phyloP scores from a whole-genome alignment of 2,797 vertebrate genomes.

The Monodelphis domestica region DNA sequence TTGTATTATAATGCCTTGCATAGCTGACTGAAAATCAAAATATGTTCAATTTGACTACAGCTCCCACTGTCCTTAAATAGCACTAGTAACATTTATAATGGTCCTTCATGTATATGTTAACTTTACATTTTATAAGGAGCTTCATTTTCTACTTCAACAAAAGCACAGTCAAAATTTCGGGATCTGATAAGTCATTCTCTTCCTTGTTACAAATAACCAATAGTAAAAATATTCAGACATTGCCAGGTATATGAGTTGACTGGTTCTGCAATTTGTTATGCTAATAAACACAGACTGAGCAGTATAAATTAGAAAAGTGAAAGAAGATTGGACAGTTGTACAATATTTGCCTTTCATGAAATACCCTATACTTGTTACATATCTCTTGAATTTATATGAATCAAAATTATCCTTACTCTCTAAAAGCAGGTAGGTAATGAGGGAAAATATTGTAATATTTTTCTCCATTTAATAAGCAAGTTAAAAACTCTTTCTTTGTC shows the following conservation, averaged over 20 bases:
- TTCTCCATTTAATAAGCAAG: conserved; percentile 34
- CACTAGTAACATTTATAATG: background rate
- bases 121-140: background rate
- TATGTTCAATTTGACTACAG: background rate
- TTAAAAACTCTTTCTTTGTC: background rate
- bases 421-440: background rate
- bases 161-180: too few relatives aligned
- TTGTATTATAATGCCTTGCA: background rate
- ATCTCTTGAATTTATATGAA: background rate
- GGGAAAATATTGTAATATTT: background rate
- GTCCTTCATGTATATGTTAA: background rate
- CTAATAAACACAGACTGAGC: background rate
- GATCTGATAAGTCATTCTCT: background rate
- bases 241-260: background rate
- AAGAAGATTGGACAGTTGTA: background rate
- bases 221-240: background rate
- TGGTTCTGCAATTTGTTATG: background rate
- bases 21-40: background rate
- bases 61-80: background rate
- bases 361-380: background rate
- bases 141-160: background rate
- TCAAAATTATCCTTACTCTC: background rate
- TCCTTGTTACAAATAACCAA: background rate
- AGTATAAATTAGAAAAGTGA: background rate
- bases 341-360: background rate